Evolutionary conservation across 2,113 vertebrate species (phyloP).

Genomic region (Coptodon rendalli): DNA sequence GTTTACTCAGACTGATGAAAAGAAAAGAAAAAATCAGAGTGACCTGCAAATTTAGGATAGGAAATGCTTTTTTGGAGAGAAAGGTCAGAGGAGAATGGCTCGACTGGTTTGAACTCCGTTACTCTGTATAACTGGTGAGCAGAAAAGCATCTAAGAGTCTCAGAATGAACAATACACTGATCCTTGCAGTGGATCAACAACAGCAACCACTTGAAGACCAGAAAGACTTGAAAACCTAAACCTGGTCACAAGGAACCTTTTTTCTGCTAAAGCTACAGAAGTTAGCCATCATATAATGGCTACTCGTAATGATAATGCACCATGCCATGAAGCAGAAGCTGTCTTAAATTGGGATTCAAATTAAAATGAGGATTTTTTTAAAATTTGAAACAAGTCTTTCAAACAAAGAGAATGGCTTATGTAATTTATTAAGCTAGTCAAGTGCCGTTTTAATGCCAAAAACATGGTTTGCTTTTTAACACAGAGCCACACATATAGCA

Average conservation of each 20-base stretch:
- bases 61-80: neutral
- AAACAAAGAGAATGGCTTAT: neutral
- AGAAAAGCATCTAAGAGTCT: neutral
- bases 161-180: neutral
- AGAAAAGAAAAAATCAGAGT: neutral
- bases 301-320: neutral
- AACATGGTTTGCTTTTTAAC: neutral
- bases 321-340: rapidly evolving
- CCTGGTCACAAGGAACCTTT: rapidly evolving
- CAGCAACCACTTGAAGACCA: neutral
- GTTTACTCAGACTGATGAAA: neutral
- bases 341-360: neutral
- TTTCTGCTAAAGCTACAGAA: neutral
- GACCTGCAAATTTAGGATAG: neutral
- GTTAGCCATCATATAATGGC: neutral
- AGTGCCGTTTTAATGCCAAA: neutral
- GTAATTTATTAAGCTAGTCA: neutral
- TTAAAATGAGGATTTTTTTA: rapidly evolving
- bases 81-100: neutral
- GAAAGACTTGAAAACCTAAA: neutral
- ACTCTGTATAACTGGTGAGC: neutral
- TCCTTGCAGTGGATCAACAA: neutral
- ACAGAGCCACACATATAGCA: neutral
- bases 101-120: neutral
- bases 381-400: neutral